Evolutionary conservation across 2,113 vertebrate genomes (phyloP), one percentile per base, ranked within the genome.

Genomic region (Corythornis vintsioides): DNA sequence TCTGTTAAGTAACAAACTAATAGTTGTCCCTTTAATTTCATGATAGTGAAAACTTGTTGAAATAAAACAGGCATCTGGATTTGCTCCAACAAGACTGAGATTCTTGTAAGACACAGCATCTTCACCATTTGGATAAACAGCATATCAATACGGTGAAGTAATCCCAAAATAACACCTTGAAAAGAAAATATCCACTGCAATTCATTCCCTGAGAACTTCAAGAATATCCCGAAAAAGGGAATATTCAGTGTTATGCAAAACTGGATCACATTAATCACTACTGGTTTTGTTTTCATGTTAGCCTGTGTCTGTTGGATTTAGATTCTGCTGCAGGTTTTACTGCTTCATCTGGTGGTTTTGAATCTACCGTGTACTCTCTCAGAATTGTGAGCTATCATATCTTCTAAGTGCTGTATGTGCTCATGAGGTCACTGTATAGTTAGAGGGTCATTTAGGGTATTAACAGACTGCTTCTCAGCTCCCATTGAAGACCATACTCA

Each of bases 1-100:
- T 88, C 53, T 83, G 80, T 35, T 40, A 53, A 86, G 48, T 64
- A 60, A 64, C 89, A 91, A 85, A 79, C 35, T 77, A 83, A 85
- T 17, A 74, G 18, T 85, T 85, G 38, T 24, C 48, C 35, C 82
- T 92, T 91, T 89, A 84, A 88, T 77, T 90, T 75, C 45, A 60
- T 31, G 24, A 64, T 56, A 84, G 75, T 45, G 76, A 86, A 94
- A 96, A 89, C 85, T 77, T 87, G 47, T 86, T 95, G 88, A 96
- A 91, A 96, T 87, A 76, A 96, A 95, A 53, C 94, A 96, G 83
- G 57, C 64, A 48, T 38, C 84, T 95, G 91, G 81, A 83, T 95
- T 48, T 47, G 24, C 59, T 93, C 88, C 75, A 89, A 28, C 42
- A 92, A 86, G 86, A 64, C 59, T 76, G 71, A 86, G 29, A 67